Evolutionary conservation across 2,888 invertebrate species (phyloP), one percentile per base, ranked within the genome.

Genomic region (Phasia obesa): DNA sequence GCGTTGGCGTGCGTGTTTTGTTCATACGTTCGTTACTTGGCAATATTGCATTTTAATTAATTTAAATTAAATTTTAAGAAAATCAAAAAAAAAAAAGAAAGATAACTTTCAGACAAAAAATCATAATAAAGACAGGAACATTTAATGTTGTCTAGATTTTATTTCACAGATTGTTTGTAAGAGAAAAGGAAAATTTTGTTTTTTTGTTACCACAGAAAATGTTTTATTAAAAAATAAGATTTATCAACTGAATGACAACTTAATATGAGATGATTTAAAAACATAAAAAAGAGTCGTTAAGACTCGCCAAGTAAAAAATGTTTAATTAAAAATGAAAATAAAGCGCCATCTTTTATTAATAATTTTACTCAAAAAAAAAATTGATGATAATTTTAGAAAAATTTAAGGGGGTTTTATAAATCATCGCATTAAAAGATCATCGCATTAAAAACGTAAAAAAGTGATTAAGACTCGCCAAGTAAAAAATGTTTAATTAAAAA

Each of bases 31-130:
- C 35, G 4, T 27, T n/a, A 53, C 81, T 73, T 57, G 59, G 64
- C 69, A 49, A 57, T 82, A 83, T 75, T 83, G 78, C 70, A 83
- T 71, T 79, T 83, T 83, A 83, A 83, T 83, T 83, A 83, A 83
- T 75, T 75, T 83, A 78, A 78, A 83, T 79, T 75, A 75, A 75
- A 75, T 75, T 79, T 70, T 75, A 64, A 70, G 25, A 23, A 44
- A 81, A 51, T 65, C 53, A 47, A 38, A 35, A 9, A 38, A 42
- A 19, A 62, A 21, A 27, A 44, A 44, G 6, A 21, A 0, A 13
- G 2, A 31, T n/a, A 42, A 13, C 0, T 27, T 31, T 23, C 11
- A 55, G 17, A 25, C n/a, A 38, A 49, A 60, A 51, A 27, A 53
- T 35, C 35, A 51, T 17, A 49, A 42, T 51, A 59, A 19, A 64